A percentile compares a stretch with the other conserved stretches of the same genome.
Evolutionary conservation across 2,797 vertebrate species (phyloP).

Genomic region (Carcharodon carcharias): DNA sequence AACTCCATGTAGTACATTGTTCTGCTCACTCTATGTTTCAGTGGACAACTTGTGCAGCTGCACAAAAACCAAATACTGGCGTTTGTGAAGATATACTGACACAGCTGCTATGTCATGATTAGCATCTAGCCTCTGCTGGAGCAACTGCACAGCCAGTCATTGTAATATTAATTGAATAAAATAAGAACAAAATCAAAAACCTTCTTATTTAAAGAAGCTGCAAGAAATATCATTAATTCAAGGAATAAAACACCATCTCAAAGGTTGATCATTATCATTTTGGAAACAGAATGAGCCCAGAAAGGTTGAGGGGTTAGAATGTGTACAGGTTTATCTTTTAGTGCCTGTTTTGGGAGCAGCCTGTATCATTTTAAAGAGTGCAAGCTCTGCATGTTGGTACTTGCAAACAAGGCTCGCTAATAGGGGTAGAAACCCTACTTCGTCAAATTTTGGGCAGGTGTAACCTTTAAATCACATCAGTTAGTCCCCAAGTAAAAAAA

Average conservation of each 20-base stretch:
- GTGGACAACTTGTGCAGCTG: not conserved
- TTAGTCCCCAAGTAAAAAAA: not conserved
- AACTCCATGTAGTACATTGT: not conserved
- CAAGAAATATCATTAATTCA: not conserved
- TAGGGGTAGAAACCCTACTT: not conserved
- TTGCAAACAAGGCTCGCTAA: not conserved
- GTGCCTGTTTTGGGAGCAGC: not conserved
- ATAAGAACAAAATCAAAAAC: not conserved
- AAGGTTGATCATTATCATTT: not conserved
- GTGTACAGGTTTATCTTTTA: not conserved
- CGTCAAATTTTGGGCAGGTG: not conserved
- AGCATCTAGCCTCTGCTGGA: not conserved
- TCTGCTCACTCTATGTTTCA: not conserved
- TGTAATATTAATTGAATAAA: not conserved
- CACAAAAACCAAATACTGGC: not conserved
- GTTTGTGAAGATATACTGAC: not conserved
- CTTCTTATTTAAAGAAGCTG: not conserved
- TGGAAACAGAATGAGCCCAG: not conserved
- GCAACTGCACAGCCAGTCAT: not conserved
- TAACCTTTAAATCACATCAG: not conserved
- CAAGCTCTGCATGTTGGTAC: not conserved
- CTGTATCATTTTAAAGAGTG: not conserved
- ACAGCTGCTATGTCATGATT: not conserved
- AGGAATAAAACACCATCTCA: not conserved
- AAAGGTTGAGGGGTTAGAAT: not conserved